A percentile compares a stretch with the other conserved stretches of the same genome.
Evolutionary conservation across 2,113 vertebrate species (phyloP).

Genomic region (Laterallus jamaicensis): DNA sequence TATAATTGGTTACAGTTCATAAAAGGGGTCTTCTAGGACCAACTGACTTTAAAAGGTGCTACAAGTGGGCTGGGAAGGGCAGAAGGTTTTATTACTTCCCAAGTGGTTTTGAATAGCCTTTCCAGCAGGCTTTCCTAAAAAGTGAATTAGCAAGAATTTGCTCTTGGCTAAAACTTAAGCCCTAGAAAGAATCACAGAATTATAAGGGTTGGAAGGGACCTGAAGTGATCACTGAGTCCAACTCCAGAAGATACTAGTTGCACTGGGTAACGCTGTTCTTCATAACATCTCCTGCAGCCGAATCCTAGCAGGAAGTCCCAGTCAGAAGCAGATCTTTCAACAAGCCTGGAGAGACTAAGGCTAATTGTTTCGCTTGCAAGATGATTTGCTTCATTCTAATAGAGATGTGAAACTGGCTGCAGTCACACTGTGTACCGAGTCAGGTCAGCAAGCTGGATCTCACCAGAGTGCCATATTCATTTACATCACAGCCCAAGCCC

Average conservation of each 20-base stretch:
- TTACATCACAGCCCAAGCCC: rapidly evolving
- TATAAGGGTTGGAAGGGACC: too few relatives aligned
- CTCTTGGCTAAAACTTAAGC: not conserved
- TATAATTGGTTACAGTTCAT: not conserved
- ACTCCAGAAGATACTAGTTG: not conserved
- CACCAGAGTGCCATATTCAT: not conserved
- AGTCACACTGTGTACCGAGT: not conserved
- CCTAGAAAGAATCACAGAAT: not conserved
- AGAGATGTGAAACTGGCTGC: not conserved
- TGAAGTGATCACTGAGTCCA: too few relatives aligned
- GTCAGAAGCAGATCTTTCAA: not conserved
- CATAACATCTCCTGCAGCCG: not conserved
- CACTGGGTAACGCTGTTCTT: not conserved
- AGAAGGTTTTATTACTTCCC: not conserved
- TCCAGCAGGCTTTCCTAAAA: not conserved
- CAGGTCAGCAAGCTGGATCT: not conserved
- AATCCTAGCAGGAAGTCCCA: not conserved
- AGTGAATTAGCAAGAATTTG: not conserved
- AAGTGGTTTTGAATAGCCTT: not conserved
- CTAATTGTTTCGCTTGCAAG: rapidly evolving
- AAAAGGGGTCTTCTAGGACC: not conserved
- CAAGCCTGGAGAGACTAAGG: not conserved
- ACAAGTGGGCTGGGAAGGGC: not conserved
- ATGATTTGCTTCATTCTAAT: not conserved
- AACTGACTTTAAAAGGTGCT: not conserved